Percentiles rank a stretch among this genome's conserved stretches.
phyloP scores from a whole-genome alignment of 2,888 invertebrate genomes.

The Prosapia bicincta region DNA sequence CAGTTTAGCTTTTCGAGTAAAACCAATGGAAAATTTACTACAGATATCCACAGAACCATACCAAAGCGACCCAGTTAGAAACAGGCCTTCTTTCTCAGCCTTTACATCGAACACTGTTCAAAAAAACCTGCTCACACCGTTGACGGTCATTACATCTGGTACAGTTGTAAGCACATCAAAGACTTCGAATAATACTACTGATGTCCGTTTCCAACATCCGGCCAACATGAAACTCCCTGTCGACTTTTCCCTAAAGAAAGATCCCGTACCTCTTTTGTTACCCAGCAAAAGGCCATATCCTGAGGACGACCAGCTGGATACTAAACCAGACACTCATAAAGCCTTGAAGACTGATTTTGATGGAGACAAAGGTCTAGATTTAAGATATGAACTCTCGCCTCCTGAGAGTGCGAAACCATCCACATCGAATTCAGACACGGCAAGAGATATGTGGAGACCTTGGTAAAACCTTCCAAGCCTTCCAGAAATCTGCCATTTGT shows the following conservation, averaged over 20 bases:
- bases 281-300: not conserved
- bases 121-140: constrained; percentile 25
- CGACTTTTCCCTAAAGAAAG: constrained; percentile 38
- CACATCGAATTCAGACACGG: constrained; percentile 7
- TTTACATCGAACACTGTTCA: not conserved
- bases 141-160: constrained; percentile 31
- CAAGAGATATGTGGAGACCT: constrained; percentile 54
- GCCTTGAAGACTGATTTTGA: not conserved
- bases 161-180: constrained; percentile 8
- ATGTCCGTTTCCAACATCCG: not conserved
- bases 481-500: not conserved
- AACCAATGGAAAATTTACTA: not conserved
- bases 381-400: constrained; percentile 6
- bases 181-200: not conserved
- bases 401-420: constrained; percentile 9
- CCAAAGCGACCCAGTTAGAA: constrained; percentile 24
- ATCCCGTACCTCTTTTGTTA: not conserved
- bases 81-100: no score
- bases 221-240: constrained; percentile 32
- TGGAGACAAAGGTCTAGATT: not conserved
- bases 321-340: constrained; percentile 17
- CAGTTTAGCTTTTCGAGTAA: not conserved
- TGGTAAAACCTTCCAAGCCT: constrained; percentile 47
- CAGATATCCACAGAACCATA: constrained; percentile 17
- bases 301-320: constrained; percentile 11